These are phyloP conservation scores for Mnemiopsis leidyi DNA, from an alignment of 37 sponge, comb jelly and placozoan species.

Conservation along the genomic window DNA sequence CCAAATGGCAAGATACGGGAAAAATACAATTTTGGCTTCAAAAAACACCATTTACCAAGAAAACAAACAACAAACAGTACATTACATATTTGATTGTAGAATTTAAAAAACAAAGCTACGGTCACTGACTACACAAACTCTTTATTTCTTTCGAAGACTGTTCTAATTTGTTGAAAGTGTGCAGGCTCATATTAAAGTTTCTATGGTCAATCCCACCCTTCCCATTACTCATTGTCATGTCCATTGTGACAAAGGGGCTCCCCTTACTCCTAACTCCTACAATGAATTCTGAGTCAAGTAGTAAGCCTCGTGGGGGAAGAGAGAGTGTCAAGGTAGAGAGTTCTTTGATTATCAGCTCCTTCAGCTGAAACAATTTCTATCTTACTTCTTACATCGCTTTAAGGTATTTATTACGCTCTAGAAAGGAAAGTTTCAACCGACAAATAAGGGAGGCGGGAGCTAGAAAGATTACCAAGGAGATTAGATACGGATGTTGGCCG, in stretches of 20 bases:
- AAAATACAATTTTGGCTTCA: no score
- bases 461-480: no score
- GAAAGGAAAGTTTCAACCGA: no score
- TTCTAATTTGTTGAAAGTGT: slow-evolving; percentile 13
- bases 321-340: not conserved
- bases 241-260: slow-evolving; percentile 12
- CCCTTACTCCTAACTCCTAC: not conserved
- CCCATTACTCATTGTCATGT: not conserved
- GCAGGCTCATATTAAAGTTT: slow-evolving; percentile 31
- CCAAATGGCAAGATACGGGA: no score
- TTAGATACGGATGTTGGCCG: no score
- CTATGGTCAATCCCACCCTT: slow-evolving; percentile 9
- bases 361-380: slow-evolving; percentile 12
- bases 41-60: no score
- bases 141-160: slow-evolving; percentile 37
- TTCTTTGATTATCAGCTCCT: not conserved
- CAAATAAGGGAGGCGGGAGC: no score
- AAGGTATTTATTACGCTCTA: no score
- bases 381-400: no score
- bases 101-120: not conserved
- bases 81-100: no score
- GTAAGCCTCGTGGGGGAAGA: not conserved
- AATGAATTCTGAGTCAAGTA: not conserved
- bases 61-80: no score
- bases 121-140: not conserved